Evolutionary conservation across 2,113 vertebrate species (phyloP).

Genomic region (Amblyopsis rosae): DNA sequence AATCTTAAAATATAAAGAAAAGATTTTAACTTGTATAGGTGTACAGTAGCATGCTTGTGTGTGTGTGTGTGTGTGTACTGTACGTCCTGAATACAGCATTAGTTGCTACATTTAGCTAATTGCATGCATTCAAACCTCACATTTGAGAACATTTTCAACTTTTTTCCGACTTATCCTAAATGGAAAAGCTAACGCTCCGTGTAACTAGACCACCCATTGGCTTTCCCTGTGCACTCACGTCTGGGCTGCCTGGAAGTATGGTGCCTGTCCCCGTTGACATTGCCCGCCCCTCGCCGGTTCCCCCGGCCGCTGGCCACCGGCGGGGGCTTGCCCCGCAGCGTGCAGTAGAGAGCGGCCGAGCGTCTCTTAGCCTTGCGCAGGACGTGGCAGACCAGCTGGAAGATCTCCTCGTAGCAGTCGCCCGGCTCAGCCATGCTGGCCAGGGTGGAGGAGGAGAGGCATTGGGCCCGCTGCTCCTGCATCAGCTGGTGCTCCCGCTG

Average conservation of each 20-base stretch:
- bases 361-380: slow-evolving; percentile 94
- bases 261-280: slow-evolving; percentile 71
- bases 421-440: slow-evolving; percentile 95
- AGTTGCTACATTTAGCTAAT: no score
- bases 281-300: slow-evolving; percentile 53
- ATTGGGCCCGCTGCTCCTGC: slow-evolving; percentile 94
- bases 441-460: slow-evolving; percentile 94
- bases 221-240: slow-evolving; percentile 59
- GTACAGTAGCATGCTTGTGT: no score
- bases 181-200: no score
- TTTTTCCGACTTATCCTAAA: no score
- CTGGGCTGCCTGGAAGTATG: slow-evolving; percentile 51
- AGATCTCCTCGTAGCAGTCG: slow-evolving; percentile 97
- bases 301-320: slow-evolving; percentile 65
- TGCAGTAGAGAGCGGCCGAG: slow-evolving; percentile 88
- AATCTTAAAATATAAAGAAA: no score
- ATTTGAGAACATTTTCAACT: no score
- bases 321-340: slow-evolving; percentile 80
- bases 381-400: slow-evolving; percentile 94
- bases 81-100: no score
- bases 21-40: no score
- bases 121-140: no score
- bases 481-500: slow-evolving; percentile 98
- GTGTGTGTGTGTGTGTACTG: no score
- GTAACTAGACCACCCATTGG: no score